A percentile compares a stretch with the other conserved stretches of the same genome.
Conservation (phyloP, 1,140 invertebrate species). For the Temnothorax longispinosus region DNA sequence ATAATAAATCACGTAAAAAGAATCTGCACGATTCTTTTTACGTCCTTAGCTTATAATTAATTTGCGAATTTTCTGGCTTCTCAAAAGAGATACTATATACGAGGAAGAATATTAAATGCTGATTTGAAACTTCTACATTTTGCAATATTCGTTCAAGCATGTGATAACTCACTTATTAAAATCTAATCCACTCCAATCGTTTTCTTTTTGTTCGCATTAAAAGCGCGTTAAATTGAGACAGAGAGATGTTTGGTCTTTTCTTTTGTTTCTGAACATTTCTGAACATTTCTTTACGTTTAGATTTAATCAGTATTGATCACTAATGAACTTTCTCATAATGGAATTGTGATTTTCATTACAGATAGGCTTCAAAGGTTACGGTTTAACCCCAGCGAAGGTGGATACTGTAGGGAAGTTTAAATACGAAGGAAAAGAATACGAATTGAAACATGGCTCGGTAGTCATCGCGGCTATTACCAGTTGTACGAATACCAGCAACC, state of each 20-base stretch:
- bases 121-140: neutral
- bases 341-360: conserved; percentile 80
- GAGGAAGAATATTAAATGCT: conserved; percentile 2
- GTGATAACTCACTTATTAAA: neutral
- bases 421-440: conserved; percentile 93
- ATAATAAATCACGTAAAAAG: neutral
- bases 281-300: neutral
- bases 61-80: neutral
- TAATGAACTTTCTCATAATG: neutral
- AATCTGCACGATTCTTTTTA: neutral
- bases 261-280: neutral
- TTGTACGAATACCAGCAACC: conserved; percentile 99
- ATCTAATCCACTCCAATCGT: neutral
- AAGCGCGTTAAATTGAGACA: neutral
- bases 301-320: neutral
- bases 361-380: conserved; percentile 98
- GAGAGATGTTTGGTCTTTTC: neutral
- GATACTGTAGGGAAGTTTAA: conserved; percentile 90
- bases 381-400: conserved; percentile 90
- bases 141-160: no score
- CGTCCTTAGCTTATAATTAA: neutral
- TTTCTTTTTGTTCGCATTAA: neutral
- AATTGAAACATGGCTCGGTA: conserved; percentile 96
- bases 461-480: conserved; percentile 99
- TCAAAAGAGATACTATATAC: neutral